phyloP scores from a whole-genome alignment of 2,888 invertebrate genomes.

The Opisthograptis luteolata region DNA sequence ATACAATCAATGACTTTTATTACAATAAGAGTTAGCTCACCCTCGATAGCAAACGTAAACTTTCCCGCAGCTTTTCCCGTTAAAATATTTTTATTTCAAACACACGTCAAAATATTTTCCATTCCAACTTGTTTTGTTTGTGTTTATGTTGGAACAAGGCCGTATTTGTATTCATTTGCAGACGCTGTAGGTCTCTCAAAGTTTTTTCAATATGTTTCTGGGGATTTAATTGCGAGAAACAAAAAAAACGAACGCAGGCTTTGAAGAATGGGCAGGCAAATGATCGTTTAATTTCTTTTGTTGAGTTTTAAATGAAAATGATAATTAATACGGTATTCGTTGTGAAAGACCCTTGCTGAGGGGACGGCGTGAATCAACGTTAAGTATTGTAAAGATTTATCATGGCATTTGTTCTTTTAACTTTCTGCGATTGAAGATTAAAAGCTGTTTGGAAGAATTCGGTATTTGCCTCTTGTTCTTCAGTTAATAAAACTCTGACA shows the following conservation, averaged over 20 bases:
- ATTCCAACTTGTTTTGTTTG: conserved; percentile 4
- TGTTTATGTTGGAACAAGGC: conserved; percentile 1
- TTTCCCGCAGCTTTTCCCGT: conserved; percentile 1
- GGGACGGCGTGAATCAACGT: conserved; percentile 1
- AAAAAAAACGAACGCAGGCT: conserved; percentile 2
- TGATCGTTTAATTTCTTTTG: conserved; percentile 7
- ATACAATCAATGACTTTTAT: too few relatives aligned
- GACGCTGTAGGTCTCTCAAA: background rate
- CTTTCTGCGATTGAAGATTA: too few relatives aligned
- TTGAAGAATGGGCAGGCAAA: conserved; percentile 12
- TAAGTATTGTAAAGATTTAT: background rate
- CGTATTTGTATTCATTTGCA: conserved; percentile 5
- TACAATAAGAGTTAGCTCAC: too few relatives aligned
- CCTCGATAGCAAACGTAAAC: conserved; percentile 3
- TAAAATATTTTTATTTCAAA: too few relatives aligned
- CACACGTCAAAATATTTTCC: background rate
- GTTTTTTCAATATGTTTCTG: background rate
- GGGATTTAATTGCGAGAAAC: background rate
- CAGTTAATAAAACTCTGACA: too few relatives aligned
- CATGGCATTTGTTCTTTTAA: background rate
- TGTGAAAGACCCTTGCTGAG: background rate
- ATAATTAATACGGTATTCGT: conserved; percentile 7
- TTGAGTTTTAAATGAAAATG: conserved; percentile 11
- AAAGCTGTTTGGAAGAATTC: too few relatives aligned
- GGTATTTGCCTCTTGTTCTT: too few relatives aligned